Evolutionary conservation across 2,888 invertebrate species (phyloP).

Genomic region (Atethmia centrago): DNA sequence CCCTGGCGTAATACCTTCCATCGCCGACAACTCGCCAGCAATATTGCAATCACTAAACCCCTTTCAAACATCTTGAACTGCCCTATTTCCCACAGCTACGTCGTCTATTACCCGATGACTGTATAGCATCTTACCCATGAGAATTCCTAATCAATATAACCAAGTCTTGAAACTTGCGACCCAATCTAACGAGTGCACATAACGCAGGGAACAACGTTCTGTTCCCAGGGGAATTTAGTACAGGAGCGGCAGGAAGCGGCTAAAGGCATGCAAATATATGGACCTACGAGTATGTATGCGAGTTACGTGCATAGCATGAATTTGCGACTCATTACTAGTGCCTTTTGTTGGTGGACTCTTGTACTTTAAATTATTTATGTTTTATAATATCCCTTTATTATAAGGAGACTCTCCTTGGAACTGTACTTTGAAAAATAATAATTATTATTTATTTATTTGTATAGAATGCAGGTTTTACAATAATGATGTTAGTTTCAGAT

Average conservation of each 20-base stretch:
- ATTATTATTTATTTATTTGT: no score
- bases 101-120: conserved; percentile 17
- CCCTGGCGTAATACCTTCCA: neutral
- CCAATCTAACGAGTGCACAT: conserved; percentile 29
- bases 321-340: conserved; percentile 52
- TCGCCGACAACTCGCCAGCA: no score
- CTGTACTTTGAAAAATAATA: no score
- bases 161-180: conserved; percentile 17
- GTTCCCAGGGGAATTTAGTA: conserved; percentile 48
- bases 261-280: conserved; percentile 59
- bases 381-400: conserved; percentile 2
- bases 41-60: neutral
- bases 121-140: conserved; percentile 15
- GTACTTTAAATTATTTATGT: conserved; percentile 28
- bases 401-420: neutral
- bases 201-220: conserved; percentile 23
- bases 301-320: conserved; percentile 53
- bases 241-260: conserved; percentile 28
- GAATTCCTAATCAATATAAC: conserved; percentile 43
- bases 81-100: neutral
- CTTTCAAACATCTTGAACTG: neutral
- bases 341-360: conserved; percentile 25
- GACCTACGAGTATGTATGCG: conserved; percentile 38
- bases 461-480: no score
- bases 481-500: no score